These are phyloP conservation scores for Celastrina argiolus DNA, from an alignment of 2,888 invertebrate genomes.

Conservation along the genomic window DNA sequence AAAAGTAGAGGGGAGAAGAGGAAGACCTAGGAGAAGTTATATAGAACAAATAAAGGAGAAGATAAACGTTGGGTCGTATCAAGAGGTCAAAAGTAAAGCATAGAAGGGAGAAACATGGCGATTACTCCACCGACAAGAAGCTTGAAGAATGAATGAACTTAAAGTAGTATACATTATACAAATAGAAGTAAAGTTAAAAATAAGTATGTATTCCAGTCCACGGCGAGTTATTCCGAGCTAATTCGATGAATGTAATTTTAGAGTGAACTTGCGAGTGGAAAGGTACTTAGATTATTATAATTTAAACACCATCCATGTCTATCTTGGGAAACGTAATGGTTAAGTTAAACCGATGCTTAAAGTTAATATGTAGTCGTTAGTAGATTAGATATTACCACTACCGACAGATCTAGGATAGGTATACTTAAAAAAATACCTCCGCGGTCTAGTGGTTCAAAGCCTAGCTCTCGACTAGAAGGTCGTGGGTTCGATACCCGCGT, in stretches of 20 bases:
- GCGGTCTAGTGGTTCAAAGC: no score
- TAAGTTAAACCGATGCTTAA: slow-evolving; percentile 3
- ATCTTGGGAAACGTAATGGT: neutral
- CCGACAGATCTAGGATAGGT: neutral
- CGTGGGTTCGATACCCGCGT: no score
- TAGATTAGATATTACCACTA: slow-evolving; percentile 4
- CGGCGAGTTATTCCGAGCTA: neutral
- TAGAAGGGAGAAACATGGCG: no score
- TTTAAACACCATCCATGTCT: neutral
- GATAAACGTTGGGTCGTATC: no score
- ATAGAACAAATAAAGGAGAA: no score
- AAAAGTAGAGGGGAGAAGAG: no score
- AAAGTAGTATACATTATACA: neutral
- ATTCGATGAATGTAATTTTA: neutral
- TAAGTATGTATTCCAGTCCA: slow-evolving; percentile 4
- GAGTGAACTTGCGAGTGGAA: neutral
- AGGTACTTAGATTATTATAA: neutral
- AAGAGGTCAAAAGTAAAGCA: no score
- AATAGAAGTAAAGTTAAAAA: neutral
- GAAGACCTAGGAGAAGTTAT: no score
- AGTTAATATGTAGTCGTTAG: neutral
- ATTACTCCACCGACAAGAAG: no score
- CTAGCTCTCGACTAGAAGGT: no score
- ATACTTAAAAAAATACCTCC: neutral
- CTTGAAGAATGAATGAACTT: neutral